These are phyloP conservation scores for Emmelina monodactyla DNA, from an alignment of 2,888 invertebrate species.

Conservation along the genomic window DNA sequence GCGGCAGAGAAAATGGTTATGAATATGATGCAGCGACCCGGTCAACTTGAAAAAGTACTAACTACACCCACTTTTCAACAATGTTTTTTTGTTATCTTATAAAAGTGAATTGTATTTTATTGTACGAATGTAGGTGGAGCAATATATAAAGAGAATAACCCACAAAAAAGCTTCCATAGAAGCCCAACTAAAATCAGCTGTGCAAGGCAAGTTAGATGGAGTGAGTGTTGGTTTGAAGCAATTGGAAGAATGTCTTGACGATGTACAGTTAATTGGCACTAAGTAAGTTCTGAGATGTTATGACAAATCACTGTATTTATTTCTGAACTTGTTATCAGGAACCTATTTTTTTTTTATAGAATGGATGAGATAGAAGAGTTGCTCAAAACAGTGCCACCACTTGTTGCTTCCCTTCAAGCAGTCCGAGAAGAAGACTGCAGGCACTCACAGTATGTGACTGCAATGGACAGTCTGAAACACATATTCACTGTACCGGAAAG, in stretches of 20 bases:
- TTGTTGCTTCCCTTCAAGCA: slow-evolving; percentile 82
- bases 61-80: too few species aligned
- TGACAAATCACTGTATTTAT: too few species aligned
- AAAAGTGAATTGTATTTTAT: too few species aligned
- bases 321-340: too few species aligned
- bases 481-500: slow-evolving; percentile 98
- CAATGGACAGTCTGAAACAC: slow-evolving; percentile 97
- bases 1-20: slow-evolving; percentile 86
- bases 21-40: slow-evolving; percentile 92
- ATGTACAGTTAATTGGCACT: slow-evolving; percentile 76
- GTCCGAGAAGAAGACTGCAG: slow-evolving; percentile 92
- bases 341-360: too few species aligned
- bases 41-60: slow-evolving; percentile 93
- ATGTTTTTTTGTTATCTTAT: too few species aligned
- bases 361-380: slow-evolving; percentile 79
- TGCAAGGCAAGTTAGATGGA: slow-evolving; percentile 97
- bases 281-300: too few species aligned
- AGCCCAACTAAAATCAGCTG: slow-evolving; percentile 95
- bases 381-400: slow-evolving; percentile 77
- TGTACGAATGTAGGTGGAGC: slow-evolving; percentile 76
- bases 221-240: slow-evolving; percentile 93
- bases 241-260: slow-evolving; percentile 83
- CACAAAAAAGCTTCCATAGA: slow-evolving; percentile 90
- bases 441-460: slow-evolving; percentile 97
- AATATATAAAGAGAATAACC: slow-evolving; percentile 76